phyloP scores from a whole-genome alignment of 2,888 invertebrate species.

The Ormia ochracea region DNA sequence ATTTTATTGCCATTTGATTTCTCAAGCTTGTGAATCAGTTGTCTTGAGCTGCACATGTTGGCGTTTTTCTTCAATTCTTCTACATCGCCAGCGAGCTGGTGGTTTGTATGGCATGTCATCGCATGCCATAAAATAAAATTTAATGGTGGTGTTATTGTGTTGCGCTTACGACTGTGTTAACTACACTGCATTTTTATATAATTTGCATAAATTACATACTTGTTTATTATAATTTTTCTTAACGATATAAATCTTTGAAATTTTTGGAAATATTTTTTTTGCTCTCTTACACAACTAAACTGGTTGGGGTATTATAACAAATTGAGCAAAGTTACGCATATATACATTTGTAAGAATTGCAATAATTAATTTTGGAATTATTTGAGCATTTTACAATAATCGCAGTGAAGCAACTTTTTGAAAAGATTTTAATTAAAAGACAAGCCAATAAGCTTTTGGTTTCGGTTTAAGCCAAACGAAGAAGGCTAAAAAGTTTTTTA shows the following conservation, averaged over 20 bases:
- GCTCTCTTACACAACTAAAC: conserved; percentile 14
- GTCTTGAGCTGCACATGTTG: conserved; percentile 20
- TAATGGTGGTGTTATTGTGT: conserved; percentile 24
- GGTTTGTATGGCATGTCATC: conserved; percentile 6
- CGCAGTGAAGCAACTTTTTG: too few species aligned
- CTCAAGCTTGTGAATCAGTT: not conserved
- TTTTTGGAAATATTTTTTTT: conserved; percentile 12
- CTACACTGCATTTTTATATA: conserved; percentile 52
- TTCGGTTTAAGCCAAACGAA: too few species aligned
- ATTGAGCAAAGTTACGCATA: too few species aligned
- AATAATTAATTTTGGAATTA: too few species aligned
- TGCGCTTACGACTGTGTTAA: conserved; percentile 36
- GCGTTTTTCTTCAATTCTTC: not conserved
- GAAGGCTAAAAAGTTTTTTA: too few species aligned
- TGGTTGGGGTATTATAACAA: not conserved
- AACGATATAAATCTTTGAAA: conserved; percentile 10
- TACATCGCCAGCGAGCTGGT: not conserved
- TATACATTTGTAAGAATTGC: too few species aligned
- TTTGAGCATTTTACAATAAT: too few species aligned
- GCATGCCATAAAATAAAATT: conserved; percentile 37
- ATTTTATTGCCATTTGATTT: conserved; percentile 25
- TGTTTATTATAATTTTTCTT: not conserved
- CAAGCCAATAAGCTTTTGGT: too few species aligned
- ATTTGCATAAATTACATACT: conserved; percentile 60
- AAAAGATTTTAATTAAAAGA: too few species aligned